Evolutionary conservation across 2,113 vertebrate species (phyloP).

Genomic region (Ptilonorhynchus violaceus): DNA sequence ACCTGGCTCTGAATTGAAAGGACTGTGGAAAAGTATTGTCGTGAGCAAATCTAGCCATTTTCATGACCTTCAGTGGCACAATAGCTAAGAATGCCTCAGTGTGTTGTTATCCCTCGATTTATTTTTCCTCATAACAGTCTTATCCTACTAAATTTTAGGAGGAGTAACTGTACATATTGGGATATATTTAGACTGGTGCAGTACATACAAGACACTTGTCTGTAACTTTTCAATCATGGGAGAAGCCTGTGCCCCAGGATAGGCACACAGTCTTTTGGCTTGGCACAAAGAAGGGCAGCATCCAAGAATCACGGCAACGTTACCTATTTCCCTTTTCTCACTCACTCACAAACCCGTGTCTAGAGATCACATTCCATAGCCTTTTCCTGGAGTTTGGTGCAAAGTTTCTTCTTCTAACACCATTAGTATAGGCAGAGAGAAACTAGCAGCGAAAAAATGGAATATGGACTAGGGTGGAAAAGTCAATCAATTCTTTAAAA

Average conservation of each 20-base stretch:
- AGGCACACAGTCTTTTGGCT: not conserved
- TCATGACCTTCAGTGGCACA: not conserved
- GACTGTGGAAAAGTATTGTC: not conserved
- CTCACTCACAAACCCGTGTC: not conserved
- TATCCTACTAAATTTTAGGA: not conserved
- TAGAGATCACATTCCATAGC: fast-evolving
- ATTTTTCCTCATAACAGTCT: not conserved
- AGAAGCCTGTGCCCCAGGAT: not conserved
- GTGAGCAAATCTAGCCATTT: not conserved
- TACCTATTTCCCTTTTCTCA: not conserved
- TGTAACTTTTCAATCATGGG: not conserved
- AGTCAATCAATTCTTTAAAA: not conserved
- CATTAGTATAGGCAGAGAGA: fast-evolving
- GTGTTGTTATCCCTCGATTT: not conserved
- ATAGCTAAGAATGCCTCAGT: not conserved
- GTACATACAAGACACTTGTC: not conserved
- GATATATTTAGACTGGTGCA: not conserved
- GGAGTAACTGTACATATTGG: not conserved
- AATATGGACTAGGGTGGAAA: not conserved
- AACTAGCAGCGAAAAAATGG: not conserved
- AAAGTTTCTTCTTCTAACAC: not conserved
- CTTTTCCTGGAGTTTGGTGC: not conserved
- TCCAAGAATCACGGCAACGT: not conserved
- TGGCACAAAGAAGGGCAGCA: not conserved
- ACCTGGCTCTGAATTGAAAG: fast-evolving